Evolutionary conservation across 2,888 invertebrate species (phyloP).

Genomic region (Campoplex nolae): DNA sequence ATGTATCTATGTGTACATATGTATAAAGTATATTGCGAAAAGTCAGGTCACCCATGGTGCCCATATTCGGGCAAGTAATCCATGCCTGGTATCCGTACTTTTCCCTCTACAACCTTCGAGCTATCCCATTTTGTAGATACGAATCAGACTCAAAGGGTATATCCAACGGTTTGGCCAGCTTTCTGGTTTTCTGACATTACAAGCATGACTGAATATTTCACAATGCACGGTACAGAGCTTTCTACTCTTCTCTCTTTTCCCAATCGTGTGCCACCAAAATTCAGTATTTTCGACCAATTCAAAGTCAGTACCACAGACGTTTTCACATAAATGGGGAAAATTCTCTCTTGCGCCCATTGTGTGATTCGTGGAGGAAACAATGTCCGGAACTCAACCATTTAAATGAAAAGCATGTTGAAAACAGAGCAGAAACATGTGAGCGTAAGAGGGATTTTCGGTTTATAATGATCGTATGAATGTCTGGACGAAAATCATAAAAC

Average conservation of each 20-base stretch:
- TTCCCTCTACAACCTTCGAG: not conserved
- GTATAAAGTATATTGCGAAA: constrained; percentile 17
- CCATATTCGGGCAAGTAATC: constrained; percentile 43
- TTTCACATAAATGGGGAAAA: not conserved
- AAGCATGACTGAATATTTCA: constrained; percentile 42
- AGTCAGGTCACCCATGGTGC: constrained; percentile 17
- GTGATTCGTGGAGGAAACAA: not conserved
- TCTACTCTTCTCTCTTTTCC: constrained; percentile 11
- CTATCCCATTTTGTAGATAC: constrained; percentile 12
- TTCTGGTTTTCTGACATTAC: constrained; percentile 39
- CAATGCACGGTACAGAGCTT: not conserved
- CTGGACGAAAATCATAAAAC: not conserved
- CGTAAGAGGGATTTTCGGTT: not conserved
- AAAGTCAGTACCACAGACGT: constrained; percentile 27
- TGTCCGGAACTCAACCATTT: not conserved
- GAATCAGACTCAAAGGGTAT: constrained; percentile 52
- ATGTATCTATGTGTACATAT: constrained; percentile 16
- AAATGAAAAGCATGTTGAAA: not conserved
- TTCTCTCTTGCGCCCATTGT: not conserved
- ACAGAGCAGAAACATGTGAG: not conserved
- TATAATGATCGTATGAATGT: not conserved
- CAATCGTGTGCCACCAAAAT: constrained; percentile 12
- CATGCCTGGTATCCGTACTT: constrained; percentile 35
- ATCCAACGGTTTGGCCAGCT: constrained; percentile 43
- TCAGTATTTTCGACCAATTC: constrained; percentile 25